phyloP scores from a whole-genome alignment of 1,140 invertebrate species.

The Prorops nasuta region DNA sequence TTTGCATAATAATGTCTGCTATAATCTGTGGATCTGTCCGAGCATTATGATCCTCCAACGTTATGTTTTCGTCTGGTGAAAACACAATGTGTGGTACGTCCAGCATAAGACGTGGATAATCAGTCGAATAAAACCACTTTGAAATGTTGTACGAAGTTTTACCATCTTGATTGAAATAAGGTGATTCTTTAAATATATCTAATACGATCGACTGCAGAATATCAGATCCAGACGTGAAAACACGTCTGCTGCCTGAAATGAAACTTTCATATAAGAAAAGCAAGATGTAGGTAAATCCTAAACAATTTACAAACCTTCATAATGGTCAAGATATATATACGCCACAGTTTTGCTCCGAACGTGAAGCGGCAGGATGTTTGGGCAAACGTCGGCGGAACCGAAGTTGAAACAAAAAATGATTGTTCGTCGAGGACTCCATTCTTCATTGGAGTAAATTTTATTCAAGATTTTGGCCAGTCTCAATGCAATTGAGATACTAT shows the following conservation, averaged over 20 bases:
- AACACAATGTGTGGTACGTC: conserved; percentile 43
- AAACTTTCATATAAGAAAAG: background rate
- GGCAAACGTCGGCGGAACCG: conserved; percentile 34
- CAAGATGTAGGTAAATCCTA: conserved; percentile 3
- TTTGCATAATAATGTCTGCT: conserved; percentile 37
- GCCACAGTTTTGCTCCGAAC: conserved; percentile 37
- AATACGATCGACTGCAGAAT: conserved; percentile 38
- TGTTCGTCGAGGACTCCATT: conserved; percentile 44
- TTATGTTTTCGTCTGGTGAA: too few relatives aligned
- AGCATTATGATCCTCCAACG: too few relatives aligned
- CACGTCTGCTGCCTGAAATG: conserved; percentile 32
- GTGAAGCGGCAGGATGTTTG: conserved; percentile 29
- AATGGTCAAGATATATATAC: conserved; percentile 36
- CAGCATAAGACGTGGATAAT: conserved; percentile 33
- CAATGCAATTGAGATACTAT: conserved; percentile 34
- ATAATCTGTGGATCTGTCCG: too few relatives aligned
- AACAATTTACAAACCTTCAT: conserved; percentile 33
- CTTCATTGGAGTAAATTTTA: conserved; percentile 25
- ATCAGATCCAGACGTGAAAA: conserved; percentile 43
- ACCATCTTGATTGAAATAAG: too few relatives aligned
- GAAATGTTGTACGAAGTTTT: too few relatives aligned
- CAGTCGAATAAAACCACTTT: too few relatives aligned
- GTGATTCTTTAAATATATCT: conserved; percentile 30
- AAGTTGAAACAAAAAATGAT: conserved; percentile 46
- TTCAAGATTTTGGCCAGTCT: conserved; percentile 40